Evolutionary conservation across 2,888 invertebrate species (phyloP).

Genomic region (Eustalomyia histrio): DNA sequence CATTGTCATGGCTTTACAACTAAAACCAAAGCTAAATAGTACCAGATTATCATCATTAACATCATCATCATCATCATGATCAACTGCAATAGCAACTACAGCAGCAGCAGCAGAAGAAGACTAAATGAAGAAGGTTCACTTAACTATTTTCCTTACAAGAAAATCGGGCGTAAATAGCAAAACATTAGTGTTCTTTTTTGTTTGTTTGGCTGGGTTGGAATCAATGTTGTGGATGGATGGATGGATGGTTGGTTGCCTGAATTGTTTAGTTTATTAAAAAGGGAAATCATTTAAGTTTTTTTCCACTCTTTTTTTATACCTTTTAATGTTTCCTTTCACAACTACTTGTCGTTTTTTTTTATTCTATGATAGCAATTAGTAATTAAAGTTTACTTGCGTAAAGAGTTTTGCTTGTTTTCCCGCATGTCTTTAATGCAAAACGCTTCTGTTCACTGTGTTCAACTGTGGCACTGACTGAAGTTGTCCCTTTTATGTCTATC

Average conservation of each 20-base stretch:
- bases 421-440: slow-evolving; percentile 14
- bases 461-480: background rate
- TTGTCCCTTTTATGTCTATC: background rate
- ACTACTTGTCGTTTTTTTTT: slow-evolving; percentile 25
- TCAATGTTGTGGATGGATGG: slow-evolving; percentile 29
- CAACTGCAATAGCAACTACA: background rate
- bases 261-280: slow-evolving; percentile 65
- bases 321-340: slow-evolving; percentile 16
- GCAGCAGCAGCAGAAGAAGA: background rate
- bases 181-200: slow-evolving; percentile 24
- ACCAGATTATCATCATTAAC: background rate
- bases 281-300: slow-evolving; percentile 66
- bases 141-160: slow-evolving; percentile 35
- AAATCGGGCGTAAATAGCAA: slow-evolving; percentile 19
- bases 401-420: slow-evolving; percentile 53
- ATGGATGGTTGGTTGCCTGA: background rate
- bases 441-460: slow-evolving; percentile 49
- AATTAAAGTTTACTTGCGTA: slow-evolving; percentile 69
- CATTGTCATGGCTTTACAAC: slow-evolving; percentile 73
- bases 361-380: slow-evolving; percentile 70
- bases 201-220: slow-evolving; percentile 41
- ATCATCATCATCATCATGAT: background rate
- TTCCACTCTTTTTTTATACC: slow-evolving; percentile 4
- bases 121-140: background rate
- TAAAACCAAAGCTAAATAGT: slow-evolving; percentile 52